Evolutionary conservation across 2,113 vertebrate genomes (phyloP).

Genomic region (Chaetodon trifascialis): DNA sequence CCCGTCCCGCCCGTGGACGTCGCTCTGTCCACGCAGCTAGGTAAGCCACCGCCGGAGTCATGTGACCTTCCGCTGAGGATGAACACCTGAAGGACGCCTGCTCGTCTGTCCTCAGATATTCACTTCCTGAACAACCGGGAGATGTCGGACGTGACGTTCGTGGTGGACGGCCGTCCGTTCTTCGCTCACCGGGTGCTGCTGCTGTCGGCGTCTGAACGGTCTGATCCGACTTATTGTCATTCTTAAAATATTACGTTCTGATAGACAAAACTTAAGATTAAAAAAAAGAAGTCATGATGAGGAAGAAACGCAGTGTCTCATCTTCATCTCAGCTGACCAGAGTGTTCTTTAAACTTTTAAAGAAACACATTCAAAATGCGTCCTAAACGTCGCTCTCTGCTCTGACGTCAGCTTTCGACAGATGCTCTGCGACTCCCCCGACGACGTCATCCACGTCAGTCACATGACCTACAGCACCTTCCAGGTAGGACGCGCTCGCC

Average conservation of each 20-base stretch:
- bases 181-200: conserved; percentile 94
- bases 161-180: conserved; percentile 91
- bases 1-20: conserved; percentile 85
- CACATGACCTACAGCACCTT: conserved; percentile 93
- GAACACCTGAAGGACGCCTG: background rate
- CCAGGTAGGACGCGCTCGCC: conserved; percentile 81
- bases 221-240: background rate
- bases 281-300: no score
- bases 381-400: background rate
- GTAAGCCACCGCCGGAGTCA: conserved; percentile 69
- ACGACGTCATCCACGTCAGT: conserved; percentile 88
- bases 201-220: conserved; percentile 95
- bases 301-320: no score
- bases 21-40: conserved; percentile 91
- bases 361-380: no score
- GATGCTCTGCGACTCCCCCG: conserved; percentile 84
- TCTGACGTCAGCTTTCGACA: conserved; percentile 87
- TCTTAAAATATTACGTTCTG: no score
- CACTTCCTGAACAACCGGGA: conserved; percentile 96
- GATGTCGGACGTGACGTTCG: conserved; percentile 95
- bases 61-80: accelerated
- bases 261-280: no score
- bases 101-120: conserved; percentile 83
- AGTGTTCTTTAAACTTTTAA: no score
- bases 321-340: no score